Evolutionary conservation across 2,888 invertebrate genomes (phyloP), one percentile per base, ranked within the genome.

Genomic region (Rhodophaea formosa): DNA sequence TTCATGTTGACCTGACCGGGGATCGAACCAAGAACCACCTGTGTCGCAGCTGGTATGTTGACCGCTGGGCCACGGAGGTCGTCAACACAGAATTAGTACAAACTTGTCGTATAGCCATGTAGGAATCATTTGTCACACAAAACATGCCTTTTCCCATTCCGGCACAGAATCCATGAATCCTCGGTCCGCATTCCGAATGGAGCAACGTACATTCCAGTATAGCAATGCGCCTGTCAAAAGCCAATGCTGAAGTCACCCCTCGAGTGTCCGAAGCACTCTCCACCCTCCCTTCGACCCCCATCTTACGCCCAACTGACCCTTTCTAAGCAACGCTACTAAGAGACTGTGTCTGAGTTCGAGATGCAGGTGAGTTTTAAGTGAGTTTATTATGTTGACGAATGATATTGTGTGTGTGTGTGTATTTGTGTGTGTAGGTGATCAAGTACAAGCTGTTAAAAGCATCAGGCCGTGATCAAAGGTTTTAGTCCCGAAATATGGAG

Each of bases 141-240:
- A 39, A 39, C 39, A 39, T 39, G 12, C n/a, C 39, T n/a, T 39
- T 39, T 39, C n/a, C 12, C 39, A 39, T 39, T 49, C 16, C 44
- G 10, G 30, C n/a, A 8, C 7, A 15, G 39, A 35, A 46, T 14
- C 35, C 45, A 46, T 46, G 35, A 35, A 16, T 35, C 30, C 14
- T 49, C 23, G 10, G 35, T 16, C 43, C 30, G 56, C 47, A 56
- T 56, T 30, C 42, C 56, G 15, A 42, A 32, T 17, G n/a, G 45
- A 35, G 45, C 45, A 55, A 53, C 23, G 54, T 43, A 56, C 47
- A 56, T 56, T 53, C 56, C 62, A 57, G 70, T 75, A 76, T 72
- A 77, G 81, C 84, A 75, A 79, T 84, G 84, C 79, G 81, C 84
- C 88, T 86, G 88, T 86, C 88, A 89, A 89, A 89, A 86, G 89